Conservation (phyloP, 2,888 invertebrate species). For the Bellardia bayeri region DNA sequence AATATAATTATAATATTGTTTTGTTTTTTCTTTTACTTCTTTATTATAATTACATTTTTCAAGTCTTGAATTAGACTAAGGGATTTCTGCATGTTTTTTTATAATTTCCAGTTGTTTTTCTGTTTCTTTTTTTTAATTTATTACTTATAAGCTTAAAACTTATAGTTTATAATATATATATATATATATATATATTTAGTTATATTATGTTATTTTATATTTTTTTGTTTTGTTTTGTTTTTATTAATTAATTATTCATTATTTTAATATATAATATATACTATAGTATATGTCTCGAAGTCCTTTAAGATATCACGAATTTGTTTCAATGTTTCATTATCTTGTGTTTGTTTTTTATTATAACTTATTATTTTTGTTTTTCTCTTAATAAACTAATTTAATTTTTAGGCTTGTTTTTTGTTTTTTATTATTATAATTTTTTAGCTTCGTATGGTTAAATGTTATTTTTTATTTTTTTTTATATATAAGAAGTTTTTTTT, state of each 20-base stretch:
- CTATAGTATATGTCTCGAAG: slow-evolving; percentile 84
- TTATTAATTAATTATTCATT: slow-evolving; percentile 75
- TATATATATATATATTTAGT: slow-evolving; percentile 78
- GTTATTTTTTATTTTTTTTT: slow-evolving; percentile 72
- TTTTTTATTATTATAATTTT: slow-evolving; percentile 74
- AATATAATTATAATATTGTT: slow-evolving; percentile 59
- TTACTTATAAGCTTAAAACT: slow-evolving; percentile 72
- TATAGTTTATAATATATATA: slow-evolving; percentile 77
- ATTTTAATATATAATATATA: slow-evolving; percentile 80
- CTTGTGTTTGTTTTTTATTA: slow-evolving; percentile 80
- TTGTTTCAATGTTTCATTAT: slow-evolving; percentile 84
- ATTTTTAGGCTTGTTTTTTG: slow-evolving; percentile 77
- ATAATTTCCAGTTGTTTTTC: slow-evolving; percentile 49
- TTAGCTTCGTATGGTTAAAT: slow-evolving; percentile 78
- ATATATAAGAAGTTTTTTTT: slow-evolving; percentile 77
- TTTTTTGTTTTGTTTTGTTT: slow-evolving; percentile 62
- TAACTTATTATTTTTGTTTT: slow-evolving; percentile 78
- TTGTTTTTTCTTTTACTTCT: slow-evolving; percentile 23
- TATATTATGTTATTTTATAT: slow-evolving; percentile 76
- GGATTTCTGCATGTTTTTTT: slow-evolving; percentile 55
- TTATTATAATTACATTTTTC: slow-evolving; percentile 61
- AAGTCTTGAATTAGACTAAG: slow-evolving; percentile 69
- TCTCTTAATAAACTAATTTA: slow-evolving; percentile 76
- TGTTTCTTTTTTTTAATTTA: slow-evolving; percentile 55
- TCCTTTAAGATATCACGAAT: slow-evolving; percentile 85